These are phyloP conservation scores for Coelinius sp. DNA, from an alignment of 2,888 invertebrate species.

Conservation along the genomic window DNA sequence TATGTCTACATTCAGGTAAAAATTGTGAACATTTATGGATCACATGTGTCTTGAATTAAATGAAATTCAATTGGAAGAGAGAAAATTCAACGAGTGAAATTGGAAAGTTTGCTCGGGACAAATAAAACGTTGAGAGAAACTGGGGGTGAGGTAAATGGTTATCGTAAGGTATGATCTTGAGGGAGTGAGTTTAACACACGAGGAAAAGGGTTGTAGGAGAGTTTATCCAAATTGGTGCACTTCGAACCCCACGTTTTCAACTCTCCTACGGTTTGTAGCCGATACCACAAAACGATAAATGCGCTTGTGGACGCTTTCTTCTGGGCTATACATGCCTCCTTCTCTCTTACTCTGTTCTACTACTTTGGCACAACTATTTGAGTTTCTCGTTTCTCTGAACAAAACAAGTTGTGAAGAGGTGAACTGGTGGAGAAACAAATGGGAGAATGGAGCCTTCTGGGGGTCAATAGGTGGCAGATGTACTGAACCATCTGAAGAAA, in stretches of 20 bases:
- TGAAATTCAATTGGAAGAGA: not conserved
- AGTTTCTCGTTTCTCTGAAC: not conserved
- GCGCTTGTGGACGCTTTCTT: not conserved
- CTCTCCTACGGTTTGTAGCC: constrained; percentile 5
- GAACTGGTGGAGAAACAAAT: not conserved
- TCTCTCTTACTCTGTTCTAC: not conserved
- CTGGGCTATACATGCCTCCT: not conserved
- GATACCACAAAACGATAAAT: constrained; percentile 29
- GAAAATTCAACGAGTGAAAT: constrained; percentile 5
- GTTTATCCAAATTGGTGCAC: constrained; percentile 40
- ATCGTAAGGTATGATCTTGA: constrained; percentile 29
- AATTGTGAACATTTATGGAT: not conserved
- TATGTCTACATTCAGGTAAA: too few species aligned
- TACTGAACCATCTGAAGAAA: not conserved
- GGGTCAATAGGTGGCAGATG: not conserved
- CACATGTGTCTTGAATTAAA: not conserved
- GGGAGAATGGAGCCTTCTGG: not conserved
- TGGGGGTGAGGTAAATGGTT: constrained; percentile 14
- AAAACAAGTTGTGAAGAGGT: not conserved
- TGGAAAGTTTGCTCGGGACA: constrained; percentile 13
- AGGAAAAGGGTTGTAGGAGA: constrained; percentile 19
- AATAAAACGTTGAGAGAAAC: not conserved
- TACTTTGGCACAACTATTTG: not conserved
- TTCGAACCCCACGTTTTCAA: constrained; percentile 25
- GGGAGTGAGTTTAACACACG: constrained; percentile 22